phyloP scores from a whole-genome alignment of 2,113 vertebrate genomes.

The Ardeotis arabs region DNA sequence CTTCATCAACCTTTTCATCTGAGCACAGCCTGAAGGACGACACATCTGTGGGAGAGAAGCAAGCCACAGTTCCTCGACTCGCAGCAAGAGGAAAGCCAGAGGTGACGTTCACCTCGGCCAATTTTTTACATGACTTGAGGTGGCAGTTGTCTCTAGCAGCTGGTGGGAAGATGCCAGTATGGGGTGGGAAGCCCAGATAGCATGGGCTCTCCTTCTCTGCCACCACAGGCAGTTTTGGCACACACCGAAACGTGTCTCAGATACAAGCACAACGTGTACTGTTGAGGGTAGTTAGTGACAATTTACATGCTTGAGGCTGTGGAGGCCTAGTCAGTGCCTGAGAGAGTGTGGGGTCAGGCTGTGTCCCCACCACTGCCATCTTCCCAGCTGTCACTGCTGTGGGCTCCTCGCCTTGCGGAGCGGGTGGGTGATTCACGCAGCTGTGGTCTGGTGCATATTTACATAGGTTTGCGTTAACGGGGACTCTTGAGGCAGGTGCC shows the following conservation, averaged over 20 bases:
- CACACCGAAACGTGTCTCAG: neutral
- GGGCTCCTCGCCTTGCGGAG: rapidly evolving
- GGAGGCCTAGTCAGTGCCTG: neutral
- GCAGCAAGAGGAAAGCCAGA: neutral
- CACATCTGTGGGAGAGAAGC: neutral
- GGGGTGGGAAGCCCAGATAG: neutral
- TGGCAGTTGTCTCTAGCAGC: neutral
- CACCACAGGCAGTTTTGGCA: neutral
- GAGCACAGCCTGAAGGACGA: neutral
- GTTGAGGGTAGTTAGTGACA: neutral
- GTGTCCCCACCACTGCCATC: neutral
- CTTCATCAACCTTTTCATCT: neutral
- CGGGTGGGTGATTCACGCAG: rapidly evolving
- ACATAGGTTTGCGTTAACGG: rapidly evolving
- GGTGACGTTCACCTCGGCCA: neutral
- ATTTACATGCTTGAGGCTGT: neutral
- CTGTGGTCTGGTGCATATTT: neutral
- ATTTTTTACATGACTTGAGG: neutral
- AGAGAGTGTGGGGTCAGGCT: neutral
- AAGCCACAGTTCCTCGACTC: neutral
- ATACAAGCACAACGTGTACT: rapidly evolving
- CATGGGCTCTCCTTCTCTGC: rapidly evolving
- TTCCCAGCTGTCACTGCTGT: neutral
- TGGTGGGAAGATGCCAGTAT: neutral
- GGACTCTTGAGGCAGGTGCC: neutral